Evolutionary conservation across 2,888 invertebrate genomes (phyloP), one percentile per base, ranked within the genome.

Genomic region (Cryptus armator): DNA sequence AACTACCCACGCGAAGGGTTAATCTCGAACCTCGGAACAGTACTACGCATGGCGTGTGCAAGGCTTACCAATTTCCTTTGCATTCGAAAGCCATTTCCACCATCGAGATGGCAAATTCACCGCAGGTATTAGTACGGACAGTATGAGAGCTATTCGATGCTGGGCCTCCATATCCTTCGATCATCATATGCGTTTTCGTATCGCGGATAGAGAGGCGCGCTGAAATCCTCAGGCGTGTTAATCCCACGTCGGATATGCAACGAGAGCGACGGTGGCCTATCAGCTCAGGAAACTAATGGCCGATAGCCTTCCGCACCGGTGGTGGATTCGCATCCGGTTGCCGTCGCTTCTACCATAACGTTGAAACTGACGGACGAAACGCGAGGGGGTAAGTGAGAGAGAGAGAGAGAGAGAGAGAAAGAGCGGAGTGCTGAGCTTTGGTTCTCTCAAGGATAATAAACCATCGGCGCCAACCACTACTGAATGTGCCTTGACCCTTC

Each of bases 231-330:
- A 67, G 87, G 87, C 88, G 87, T 37, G 37, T 87, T 90, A 90
- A 90, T 90, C 86, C 68, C 85, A 71, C 81, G 85, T 87, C 87
- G 88, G 88, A 87, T 88, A 87, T 86, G 87, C 88, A 87, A 87
- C 88, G 86, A 88, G 89, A 24, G 46, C 46, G 68, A 24, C 62
- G 78, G 24, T 53, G 77, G 56, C 74, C 86, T 84, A 87, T 90
- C 88, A 88, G 88, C 87, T 86, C 87, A 88, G 89, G 90, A 90
- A 91, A 91, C 90, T 91, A 90, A 90, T 89, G 89, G 89, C 89
- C 80, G 88, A 89, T 89, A 90, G 87, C 87, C 89, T 90, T 89
- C 89, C 88, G 87, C 86, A 86, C 78, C 86, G 84, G 85, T 80
- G 77, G 85, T 75, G 75, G 70, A 86, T 87, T 86, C 85, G 78